These are phyloP conservation scores for Spizella passerina DNA, from an alignment of 2,797 vertebrate genomes.

Conservation along the genomic window DNA sequence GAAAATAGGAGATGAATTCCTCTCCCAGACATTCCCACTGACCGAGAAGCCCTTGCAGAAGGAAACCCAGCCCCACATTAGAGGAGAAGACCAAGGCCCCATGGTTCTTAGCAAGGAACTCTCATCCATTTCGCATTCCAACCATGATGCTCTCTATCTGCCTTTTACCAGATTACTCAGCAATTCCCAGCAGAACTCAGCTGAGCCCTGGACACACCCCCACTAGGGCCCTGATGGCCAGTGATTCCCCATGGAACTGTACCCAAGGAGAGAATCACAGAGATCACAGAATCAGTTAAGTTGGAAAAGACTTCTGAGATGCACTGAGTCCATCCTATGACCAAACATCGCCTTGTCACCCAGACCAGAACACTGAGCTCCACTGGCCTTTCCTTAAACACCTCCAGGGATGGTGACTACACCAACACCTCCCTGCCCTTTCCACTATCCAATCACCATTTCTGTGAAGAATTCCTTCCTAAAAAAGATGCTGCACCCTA, in stretches of 20 bases:
- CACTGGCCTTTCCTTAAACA: neutral
- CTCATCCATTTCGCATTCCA: neutral
- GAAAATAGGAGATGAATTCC: neutral
- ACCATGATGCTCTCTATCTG: neutral
- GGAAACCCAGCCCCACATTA: neutral
- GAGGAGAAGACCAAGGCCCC: neutral
- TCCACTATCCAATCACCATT: neutral
- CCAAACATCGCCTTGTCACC: neutral
- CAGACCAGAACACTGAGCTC: neutral
- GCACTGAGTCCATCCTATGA: neutral
- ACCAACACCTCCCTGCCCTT: neutral
- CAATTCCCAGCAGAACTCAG: neutral
- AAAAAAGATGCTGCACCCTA: neutral
- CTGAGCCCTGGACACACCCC: neutral
- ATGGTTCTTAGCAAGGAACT: neutral
- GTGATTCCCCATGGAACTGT: conserved; percentile 5
- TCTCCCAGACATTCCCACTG: neutral
- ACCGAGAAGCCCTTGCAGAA: neutral
- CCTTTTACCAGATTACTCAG: neutral
- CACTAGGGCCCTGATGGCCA: neutral
- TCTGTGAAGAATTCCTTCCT: neutral
- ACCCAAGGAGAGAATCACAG: neutral
- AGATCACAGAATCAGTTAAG: neutral
- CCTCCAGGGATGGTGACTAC: neutral
- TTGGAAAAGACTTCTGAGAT: neutral